Evolutionary conservation across 2,797 vertebrate genomes (phyloP).

Genomic region (Mormyrus proboscirostris): DNA sequence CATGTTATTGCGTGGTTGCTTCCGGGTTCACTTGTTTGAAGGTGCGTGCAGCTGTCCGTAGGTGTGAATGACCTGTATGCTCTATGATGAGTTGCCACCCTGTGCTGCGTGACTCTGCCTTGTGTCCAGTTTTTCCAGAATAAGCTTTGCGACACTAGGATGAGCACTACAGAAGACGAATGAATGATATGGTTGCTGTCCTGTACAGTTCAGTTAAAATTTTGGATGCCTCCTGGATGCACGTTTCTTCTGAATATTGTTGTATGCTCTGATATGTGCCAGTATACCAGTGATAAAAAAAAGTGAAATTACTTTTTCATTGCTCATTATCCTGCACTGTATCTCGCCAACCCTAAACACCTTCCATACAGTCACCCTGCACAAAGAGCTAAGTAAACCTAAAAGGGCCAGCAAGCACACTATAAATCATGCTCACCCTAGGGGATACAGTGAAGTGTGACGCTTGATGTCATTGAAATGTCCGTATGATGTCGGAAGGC

Average conservation of each 20-base stretch:
- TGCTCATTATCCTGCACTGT: neutral
- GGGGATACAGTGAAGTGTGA: neutral
- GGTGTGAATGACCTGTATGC: neutral
- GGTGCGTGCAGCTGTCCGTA: neutral
- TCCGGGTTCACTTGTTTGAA: neutral
- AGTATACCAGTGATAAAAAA: neutral
- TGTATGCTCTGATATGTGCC: neutral
- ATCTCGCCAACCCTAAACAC: neutral
- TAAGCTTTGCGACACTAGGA: neutral
- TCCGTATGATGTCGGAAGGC: constrained; percentile 12
- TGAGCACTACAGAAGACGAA: neutral
- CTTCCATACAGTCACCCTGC: neutral
- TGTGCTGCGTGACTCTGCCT: neutral
- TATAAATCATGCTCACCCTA: neutral
- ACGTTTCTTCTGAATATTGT: neutral
- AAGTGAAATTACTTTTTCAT: neutral
- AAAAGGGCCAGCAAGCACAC: neutral
- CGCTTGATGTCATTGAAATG: constrained; percentile 5
- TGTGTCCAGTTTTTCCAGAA: neutral
- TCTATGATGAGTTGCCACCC: neutral
- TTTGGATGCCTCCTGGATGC: neutral
- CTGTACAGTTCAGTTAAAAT: neutral
- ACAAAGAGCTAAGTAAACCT: neutral
- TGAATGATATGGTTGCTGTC: neutral
- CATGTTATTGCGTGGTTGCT: neutral